A percentile compares a stretch with the other conserved stretches of the same genome.
These are phyloP conservation scores for Hiodon tergisus DNA, from an alignment of 2,113 vertebrate genomes.

Conservation along the genomic window DNA sequence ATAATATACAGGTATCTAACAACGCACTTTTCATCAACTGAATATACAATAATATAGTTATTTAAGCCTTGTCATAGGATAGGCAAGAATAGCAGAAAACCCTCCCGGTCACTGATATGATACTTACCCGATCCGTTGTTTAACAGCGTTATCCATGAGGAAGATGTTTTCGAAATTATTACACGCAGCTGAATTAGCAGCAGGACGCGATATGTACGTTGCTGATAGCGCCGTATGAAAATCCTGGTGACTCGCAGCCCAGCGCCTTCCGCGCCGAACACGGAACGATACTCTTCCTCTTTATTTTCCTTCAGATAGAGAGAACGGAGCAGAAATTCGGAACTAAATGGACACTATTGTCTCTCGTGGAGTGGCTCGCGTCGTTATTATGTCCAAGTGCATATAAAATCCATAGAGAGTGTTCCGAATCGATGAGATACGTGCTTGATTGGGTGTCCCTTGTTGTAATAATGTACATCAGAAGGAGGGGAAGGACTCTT, in stretches of 20 bases:
- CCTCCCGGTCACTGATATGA: slow-evolving; percentile 9
- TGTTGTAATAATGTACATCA: slow-evolving; percentile 73
- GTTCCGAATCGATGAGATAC: slow-evolving; percentile 82
- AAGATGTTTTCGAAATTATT: slow-evolving; percentile 37
- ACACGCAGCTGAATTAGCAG: slow-evolving; percentile 41
- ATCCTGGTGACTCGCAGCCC: slow-evolving; percentile 41
- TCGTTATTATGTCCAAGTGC: slow-evolving; percentile 62
- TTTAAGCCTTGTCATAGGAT: not conserved
- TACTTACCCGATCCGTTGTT: slow-evolving; percentile 58
- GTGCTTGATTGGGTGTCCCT: slow-evolving; percentile 90
- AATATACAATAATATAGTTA: not conserved
- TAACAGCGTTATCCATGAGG: slow-evolving; percentile 51
- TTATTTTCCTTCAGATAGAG: slow-evolving; percentile 21
- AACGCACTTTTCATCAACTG: not conserved
- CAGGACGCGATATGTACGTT: slow-evolving; percentile 32
- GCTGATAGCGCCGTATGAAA: slow-evolving; percentile 44
- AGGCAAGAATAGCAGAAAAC: not conserved
- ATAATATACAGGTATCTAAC: slow-evolving; percentile 9
- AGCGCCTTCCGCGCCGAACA: slow-evolving; percentile 29
- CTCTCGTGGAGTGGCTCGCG: slow-evolving; percentile 51
- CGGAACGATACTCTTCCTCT: slow-evolving; percentile 27
- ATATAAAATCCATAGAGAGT: slow-evolving; percentile 61
- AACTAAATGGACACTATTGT: slow-evolving; percentile 51
- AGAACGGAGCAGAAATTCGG: slow-evolving; percentile 25
- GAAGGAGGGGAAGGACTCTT: slow-evolving; percentile 61